Conservation (phyloP, 2,113 vertebrate species). For the Microtus oregoni region DNA sequence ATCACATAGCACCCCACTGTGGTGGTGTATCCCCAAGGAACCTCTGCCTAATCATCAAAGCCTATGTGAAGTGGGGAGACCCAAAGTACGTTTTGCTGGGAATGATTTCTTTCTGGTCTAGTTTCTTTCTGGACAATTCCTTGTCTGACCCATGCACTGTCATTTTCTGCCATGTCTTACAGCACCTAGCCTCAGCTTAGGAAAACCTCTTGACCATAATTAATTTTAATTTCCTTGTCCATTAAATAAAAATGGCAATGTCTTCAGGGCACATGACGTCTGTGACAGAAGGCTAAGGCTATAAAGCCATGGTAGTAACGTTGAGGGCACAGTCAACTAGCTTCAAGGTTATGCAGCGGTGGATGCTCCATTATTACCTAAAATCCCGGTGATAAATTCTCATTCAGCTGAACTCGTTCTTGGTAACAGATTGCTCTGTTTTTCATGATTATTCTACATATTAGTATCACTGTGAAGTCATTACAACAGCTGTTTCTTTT, state of each 20-base stretch:
- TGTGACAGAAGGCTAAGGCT: background rate
- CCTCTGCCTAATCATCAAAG: background rate
- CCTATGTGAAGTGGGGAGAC: rapidly evolving
- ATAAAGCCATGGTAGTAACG: background rate
- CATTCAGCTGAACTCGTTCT: slow-evolving; percentile 23
- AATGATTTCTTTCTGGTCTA: background rate
- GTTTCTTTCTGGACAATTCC: background rate
- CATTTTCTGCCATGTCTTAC: background rate
- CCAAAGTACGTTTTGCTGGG: background rate
- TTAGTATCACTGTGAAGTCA: slow-evolving; percentile 67
- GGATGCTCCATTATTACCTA: background rate
- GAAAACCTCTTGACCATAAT: background rate
- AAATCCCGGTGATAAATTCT: background rate
- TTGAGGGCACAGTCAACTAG: background rate
- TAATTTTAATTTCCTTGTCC: background rate
- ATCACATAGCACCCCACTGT: background rate
- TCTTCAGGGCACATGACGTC: background rate
- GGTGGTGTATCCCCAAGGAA: rapidly evolving
- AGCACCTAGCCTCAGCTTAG: background rate
- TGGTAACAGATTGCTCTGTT: slow-evolving; percentile 57
- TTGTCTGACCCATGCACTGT: rapidly evolving
- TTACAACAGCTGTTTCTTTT: slow-evolving; percentile 68
- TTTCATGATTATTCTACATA: slow-evolving; percentile 67
- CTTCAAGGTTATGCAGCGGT: background rate
- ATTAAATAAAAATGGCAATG: background rate